Evolutionary conservation across 2,113 vertebrate species (phyloP).

Genomic region (Galemys pyrenaicus): DNA sequence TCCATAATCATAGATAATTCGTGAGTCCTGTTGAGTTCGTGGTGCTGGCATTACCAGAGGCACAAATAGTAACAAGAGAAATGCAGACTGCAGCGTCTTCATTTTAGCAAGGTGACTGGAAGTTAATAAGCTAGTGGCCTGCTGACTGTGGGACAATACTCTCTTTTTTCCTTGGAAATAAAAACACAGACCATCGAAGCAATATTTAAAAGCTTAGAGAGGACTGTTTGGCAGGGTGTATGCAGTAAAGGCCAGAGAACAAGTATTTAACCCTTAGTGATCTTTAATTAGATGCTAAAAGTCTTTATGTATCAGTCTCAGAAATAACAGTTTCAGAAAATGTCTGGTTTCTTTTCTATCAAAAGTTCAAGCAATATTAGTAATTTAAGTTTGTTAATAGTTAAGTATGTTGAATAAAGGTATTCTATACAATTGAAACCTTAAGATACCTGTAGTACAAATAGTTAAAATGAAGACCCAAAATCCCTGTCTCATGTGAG

Average conservation of each 20-base stretch:
- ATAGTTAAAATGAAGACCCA: slow-evolving; percentile 73
- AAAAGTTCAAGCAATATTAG: neutral
- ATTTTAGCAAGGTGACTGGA: slow-evolving; percentile 83
- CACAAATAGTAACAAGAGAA: slow-evolving; percentile 87
- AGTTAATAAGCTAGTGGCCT: slow-evolving; percentile 79
- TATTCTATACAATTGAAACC: slow-evolving; percentile 39
- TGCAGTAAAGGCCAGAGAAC: slow-evolving; percentile 88
- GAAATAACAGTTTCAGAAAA: slow-evolving; percentile 68
- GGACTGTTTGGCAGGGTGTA: slow-evolving; percentile 91
- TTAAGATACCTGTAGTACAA: slow-evolving; percentile 58
- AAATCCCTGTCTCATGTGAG: slow-evolving; percentile 59
- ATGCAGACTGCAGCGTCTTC: slow-evolving; percentile 84
- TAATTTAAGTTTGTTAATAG: slow-evolving; percentile 43
- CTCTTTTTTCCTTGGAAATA: slow-evolving; percentile 88
- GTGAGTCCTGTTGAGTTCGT: slow-evolving; percentile 78
- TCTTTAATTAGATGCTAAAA: slow-evolving; percentile 83
- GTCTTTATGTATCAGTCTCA: slow-evolving; percentile 45
- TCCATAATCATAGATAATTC: slow-evolving; percentile 76
- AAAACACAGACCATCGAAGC: slow-evolving; percentile 92
- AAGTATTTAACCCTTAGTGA: slow-evolving; percentile 93
- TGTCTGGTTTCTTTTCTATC: slow-evolving; percentile 44
- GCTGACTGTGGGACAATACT: slow-evolving; percentile 77
- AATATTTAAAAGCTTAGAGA: slow-evolving; percentile 96
- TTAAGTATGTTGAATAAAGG: neutral
- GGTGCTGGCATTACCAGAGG: slow-evolving; percentile 88